Evolutionary conservation across 2,888 invertebrate genomes (phyloP).

Genomic region (Brachyptera putata): DNA sequence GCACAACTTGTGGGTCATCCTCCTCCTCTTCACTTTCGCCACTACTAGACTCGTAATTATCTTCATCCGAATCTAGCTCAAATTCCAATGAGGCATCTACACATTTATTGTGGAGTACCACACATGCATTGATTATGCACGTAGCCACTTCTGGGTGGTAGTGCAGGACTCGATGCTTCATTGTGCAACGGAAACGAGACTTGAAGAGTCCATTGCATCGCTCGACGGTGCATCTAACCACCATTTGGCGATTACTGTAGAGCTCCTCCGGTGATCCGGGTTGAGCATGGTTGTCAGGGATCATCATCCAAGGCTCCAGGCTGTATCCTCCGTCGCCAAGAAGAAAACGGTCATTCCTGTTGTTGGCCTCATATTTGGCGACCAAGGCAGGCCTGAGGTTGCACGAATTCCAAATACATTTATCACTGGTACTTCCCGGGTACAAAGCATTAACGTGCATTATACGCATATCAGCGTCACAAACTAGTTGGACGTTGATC

Average conservation of each 20-base stretch:
- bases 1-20: too few species aligned
- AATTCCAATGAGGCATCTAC: too few species aligned
- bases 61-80: too few species aligned
- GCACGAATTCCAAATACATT: background rate
- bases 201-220: constrained; percentile 3
- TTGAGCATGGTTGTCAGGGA: background rate
- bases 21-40: too few species aligned
- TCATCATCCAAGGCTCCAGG: constrained; percentile 4
- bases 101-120: too few species aligned
- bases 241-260: background rate
- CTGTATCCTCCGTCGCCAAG: constrained; percentile 1
- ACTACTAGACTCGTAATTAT: too few species aligned
- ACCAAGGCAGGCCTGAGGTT: background rate
- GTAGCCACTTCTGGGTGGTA: constrained; percentile 1
- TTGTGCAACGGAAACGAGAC: background rate
- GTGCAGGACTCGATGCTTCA: constrained; percentile 5
- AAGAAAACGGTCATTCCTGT: background rate
- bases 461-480: background rate
- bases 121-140: background rate
- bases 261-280: background rate
- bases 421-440: constrained; percentile 6
- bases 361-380: too few species aligned
- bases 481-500: constrained; percentile 2
- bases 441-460: background rate
- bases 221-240: constrained; percentile 1